Evolutionary conservation across 2,888 invertebrate species (phyloP), one percentile per base, ranked within the genome.

Genomic region (Amiota minor): DNA sequence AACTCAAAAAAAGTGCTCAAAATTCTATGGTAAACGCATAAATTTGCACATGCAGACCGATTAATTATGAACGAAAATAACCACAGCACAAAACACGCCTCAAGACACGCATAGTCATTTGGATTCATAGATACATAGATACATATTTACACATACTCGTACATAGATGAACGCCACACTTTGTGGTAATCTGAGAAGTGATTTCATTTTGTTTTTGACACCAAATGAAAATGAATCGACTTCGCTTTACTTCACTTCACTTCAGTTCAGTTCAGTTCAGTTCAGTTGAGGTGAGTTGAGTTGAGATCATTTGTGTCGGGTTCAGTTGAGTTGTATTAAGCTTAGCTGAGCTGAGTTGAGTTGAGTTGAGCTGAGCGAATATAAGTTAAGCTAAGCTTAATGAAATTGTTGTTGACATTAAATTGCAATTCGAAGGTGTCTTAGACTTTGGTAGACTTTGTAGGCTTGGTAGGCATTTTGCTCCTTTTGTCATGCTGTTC

Each of bases 21-120:
- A 82, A 77, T 78, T 77, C 74, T 81, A 80, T 80, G 81, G 75
- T 84, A 85, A 76, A 77, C 78, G 75, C 80, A 83, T 83, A 85
- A 83, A 83, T 83, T 84, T 76, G 74, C 80, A 77, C 77, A 72
- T 79, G 75, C 78, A 75, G 76, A 75, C 76, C 86, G 84, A 83
- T 83, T 83, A 83, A 85, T 85, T 83, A 85, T 77, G 78, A 77
- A 71, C 65, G 18, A 20, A 35, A 35, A 35, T 35, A 35, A 35
- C 35, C 35, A 35, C 35, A 35, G 35, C 35, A 35, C 35, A 35
- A 35, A 35, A 35, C 35, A 35, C 2, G 35, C 35, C 35, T 35
- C 35, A 35, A 35, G 35, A 35, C 35, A 35, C 35, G 35, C 35
- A 35, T 35, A 35, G 35, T 35, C 6, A 35, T 2, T 35, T 6